Conservation (phyloP, 2,797 vertebrate species). For the Parambassis ranga region DNA sequence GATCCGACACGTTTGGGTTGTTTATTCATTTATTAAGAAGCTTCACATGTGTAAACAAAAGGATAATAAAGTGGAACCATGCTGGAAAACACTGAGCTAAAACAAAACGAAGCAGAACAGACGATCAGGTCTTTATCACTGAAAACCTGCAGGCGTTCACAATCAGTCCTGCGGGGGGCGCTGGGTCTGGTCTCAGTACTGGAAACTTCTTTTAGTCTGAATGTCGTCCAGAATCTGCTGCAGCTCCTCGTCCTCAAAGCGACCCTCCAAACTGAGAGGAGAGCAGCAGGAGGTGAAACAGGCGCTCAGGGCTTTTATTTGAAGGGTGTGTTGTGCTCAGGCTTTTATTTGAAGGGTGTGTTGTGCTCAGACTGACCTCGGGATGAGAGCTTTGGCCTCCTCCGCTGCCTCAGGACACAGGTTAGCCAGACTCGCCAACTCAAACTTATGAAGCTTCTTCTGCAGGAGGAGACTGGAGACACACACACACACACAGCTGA, state of each 20-base stretch:
- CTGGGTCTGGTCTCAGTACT: slow-evolving; percentile 80
- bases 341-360: neutral
- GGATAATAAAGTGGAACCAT: too few species aligned
- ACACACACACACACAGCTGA: too few species aligned
- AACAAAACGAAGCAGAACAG: too few species aligned
- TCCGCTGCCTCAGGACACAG: slow-evolving; percentile 96
- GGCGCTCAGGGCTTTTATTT: neutral
- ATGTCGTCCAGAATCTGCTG: slow-evolving; percentile 98
- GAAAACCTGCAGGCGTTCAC: too few species aligned
- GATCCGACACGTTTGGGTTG: too few species aligned
- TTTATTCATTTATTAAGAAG: too few species aligned
- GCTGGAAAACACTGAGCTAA: too few species aligned
- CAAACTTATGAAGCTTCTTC: slow-evolving; percentile 98
- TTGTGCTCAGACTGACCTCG: slow-evolving; percentile 84
- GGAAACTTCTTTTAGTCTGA: slow-evolving; percentile 98
- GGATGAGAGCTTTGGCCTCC: slow-evolving; percentile 95
- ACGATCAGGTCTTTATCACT: too few species aligned
- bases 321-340: neutral
- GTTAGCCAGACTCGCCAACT: slow-evolving; percentile 95
- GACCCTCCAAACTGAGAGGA: slow-evolving; percentile 87
- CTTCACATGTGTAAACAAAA: too few species aligned
- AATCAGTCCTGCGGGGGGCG: too few species aligned
- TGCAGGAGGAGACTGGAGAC: slow-evolving; percentile 88
- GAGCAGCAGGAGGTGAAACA: too few species aligned
- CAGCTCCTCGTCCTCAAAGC: slow-evolving; percentile 95